phyloP scores from a whole-genome alignment of 1,140 invertebrate species.

The Ceratina australensis region DNA sequence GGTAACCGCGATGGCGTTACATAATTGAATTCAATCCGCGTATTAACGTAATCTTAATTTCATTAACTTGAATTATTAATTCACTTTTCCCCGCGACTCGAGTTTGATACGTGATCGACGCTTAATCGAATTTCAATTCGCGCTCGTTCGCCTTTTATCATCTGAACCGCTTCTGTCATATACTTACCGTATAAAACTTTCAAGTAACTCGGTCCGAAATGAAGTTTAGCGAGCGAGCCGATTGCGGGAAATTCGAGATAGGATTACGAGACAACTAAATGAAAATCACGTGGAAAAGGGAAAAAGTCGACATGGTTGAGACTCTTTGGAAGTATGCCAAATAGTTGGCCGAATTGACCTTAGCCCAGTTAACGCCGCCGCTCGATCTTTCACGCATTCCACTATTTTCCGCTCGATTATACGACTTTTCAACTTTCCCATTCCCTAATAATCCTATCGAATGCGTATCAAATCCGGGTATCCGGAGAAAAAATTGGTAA shows the following conservation, averaged over 20 bases:
- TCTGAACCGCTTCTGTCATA: too few species aligned
- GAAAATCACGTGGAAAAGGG: slow-evolving; percentile 31
- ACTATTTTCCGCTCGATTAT: slow-evolving; percentile 47
- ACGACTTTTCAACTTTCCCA: slow-evolving; percentile 15
- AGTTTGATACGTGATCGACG: too few species aligned
- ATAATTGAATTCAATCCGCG: background rate
- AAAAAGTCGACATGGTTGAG: slow-evolving; percentile 12
- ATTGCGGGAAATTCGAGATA: background rate
- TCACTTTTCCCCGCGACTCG: too few species aligned
- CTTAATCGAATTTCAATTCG: too few species aligned
- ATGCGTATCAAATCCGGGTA: background rate
- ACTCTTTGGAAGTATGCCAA: slow-evolving; percentile 62
- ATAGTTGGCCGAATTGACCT: slow-evolving; percentile 65
- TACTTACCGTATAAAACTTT: too few species aligned
- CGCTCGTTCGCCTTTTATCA: too few species aligned
- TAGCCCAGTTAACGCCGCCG: slow-evolving; percentile 61
- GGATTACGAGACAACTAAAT: slow-evolving; percentile 21
- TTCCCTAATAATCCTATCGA: background rate
- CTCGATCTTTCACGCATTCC: slow-evolving; percentile 51
- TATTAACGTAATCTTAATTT: background rate
- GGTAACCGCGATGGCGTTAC: background rate
- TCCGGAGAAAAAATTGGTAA: background rate
- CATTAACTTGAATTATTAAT: too few species aligned
- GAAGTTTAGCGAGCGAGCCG: too few species aligned
- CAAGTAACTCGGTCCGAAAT: too few species aligned